Evolutionary conservation across 1,140 invertebrate species (phyloP).

Genomic region (Drosophila jambulina): DNA sequence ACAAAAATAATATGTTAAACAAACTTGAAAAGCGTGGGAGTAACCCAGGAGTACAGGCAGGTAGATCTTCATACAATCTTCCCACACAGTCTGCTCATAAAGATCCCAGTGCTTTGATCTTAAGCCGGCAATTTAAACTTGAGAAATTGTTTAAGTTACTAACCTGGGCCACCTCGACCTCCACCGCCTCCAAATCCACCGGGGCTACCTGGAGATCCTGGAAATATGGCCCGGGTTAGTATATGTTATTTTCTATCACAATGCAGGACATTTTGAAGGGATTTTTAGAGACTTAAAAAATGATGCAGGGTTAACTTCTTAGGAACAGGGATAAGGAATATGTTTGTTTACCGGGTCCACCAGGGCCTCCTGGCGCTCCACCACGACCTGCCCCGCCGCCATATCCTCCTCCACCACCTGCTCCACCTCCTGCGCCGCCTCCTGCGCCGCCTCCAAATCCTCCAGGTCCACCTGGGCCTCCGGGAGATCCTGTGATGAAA

Average conservation of each 20-base stretch:
- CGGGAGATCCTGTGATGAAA: slow-evolving; percentile 36
- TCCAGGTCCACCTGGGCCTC: slow-evolving; percentile 32
- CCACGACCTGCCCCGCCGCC: slow-evolving; percentile 27
- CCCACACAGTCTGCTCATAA: neutral
- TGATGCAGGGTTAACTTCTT: too few relatives aligned
- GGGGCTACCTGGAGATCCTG: slow-evolving; percentile 14
- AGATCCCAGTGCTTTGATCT: neutral
- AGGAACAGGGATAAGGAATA: neutral
- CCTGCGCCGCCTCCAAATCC: slow-evolving; percentile 57
- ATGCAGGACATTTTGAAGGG: too few relatives aligned
- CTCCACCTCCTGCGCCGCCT: slow-evolving; percentile 36
- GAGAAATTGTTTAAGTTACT: neutral
- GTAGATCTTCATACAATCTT: neutral
- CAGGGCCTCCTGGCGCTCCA: slow-evolving; percentile 28
- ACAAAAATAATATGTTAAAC: slow-evolving; percentile 6
- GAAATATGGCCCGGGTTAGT: slow-evolving; percentile 27
- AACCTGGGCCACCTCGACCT: slow-evolving; percentile 40
- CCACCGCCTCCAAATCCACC: slow-evolving; percentile 43
- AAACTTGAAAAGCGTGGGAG: slow-evolving; percentile 18
- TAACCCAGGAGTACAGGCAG: neutral
- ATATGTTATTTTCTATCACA: neutral
- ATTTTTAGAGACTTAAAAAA: neutral
- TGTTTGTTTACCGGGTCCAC: slow-evolving; percentile 74
- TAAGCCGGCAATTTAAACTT: neutral
- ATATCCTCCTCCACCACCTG: slow-evolving; percentile 39